A percentile compares a stretch with the other conserved stretches of the same genome.
Conservation (phyloP, 2,113 vertebrate species). For the Mungos mungo region DNA sequence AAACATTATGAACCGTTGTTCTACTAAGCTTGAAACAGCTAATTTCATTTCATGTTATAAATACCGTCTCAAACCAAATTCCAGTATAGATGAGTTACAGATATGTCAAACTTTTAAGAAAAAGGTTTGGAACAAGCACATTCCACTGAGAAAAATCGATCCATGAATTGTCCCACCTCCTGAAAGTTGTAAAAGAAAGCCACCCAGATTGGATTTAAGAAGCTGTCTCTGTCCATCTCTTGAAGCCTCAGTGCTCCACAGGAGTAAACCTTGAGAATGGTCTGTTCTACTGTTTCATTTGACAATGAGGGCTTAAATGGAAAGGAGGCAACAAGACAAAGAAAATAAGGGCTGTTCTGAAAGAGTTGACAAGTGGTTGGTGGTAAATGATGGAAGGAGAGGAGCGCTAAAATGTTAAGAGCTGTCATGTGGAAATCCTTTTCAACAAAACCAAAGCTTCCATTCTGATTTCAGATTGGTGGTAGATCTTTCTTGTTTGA, state of each 20-base stretch:
- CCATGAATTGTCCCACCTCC: background rate
- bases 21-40: background rate
- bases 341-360: background rate
- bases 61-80: background rate
- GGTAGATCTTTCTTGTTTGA: background rate
- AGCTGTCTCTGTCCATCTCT: background rate
- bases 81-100: background rate
- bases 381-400: background rate
- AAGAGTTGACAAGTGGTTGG: background rate
- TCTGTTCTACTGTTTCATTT: background rate
- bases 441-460: slow-evolving; percentile 43
- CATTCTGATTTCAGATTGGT: background rate
- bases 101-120: background rate
- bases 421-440: background rate
- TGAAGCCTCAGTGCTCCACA: background rate
- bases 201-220: background rate
- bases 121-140: background rate
- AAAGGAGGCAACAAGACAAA: background rate
- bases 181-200: background rate
- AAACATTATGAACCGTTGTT: background rate
- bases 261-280: background rate
- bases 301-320: background rate
- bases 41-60: background rate
- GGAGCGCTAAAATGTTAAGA: background rate
- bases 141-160: background rate